These are phyloP conservation scores for Cyrtodaria siliqua DNA, from an alignment of 2,888 invertebrate genomes.

Conservation along the genomic window DNA sequence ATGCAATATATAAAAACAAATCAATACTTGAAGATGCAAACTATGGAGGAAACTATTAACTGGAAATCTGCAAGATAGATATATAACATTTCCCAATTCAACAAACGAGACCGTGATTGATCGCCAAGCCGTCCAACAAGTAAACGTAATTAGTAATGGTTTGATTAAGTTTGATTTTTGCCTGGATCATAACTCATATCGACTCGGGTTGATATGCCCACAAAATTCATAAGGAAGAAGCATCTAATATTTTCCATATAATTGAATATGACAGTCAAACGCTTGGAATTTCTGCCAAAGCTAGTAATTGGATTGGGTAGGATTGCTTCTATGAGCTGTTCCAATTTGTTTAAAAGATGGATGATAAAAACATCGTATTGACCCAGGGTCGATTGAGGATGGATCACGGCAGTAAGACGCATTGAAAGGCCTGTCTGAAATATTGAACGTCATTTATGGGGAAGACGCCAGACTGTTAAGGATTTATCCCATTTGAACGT, in stretches of 20 bases:
- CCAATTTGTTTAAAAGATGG: conserved; percentile 15
- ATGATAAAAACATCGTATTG: conserved; percentile 13
- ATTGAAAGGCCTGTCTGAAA: background rate
- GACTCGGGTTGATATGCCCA: background rate
- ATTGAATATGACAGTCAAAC: conserved; percentile 65
- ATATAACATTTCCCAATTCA: no score
- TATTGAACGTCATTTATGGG: no score
- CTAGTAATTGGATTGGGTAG: conserved; percentile 57
- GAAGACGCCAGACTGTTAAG: no score
- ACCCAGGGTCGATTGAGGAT: background rate
- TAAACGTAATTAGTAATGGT: background rate
- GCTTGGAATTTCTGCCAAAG: conserved; percentile 45
- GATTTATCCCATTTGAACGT: no score
- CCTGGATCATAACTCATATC: background rate
- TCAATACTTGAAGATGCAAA: no score
- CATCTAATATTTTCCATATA: conserved; percentile 51
- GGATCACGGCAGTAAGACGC: background rate
- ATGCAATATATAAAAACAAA: no score
- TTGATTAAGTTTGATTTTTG: conserved; percentile 1
- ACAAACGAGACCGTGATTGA: no score
- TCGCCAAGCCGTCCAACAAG: background rate
- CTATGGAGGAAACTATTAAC: no score
- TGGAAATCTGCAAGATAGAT: no score
- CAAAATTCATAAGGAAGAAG: conserved; percentile 13
- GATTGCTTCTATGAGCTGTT: conserved; percentile 27